phyloP scores from a whole-genome alignment of 2,113 vertebrate species.

The Montifringilla adamsi region DNA sequence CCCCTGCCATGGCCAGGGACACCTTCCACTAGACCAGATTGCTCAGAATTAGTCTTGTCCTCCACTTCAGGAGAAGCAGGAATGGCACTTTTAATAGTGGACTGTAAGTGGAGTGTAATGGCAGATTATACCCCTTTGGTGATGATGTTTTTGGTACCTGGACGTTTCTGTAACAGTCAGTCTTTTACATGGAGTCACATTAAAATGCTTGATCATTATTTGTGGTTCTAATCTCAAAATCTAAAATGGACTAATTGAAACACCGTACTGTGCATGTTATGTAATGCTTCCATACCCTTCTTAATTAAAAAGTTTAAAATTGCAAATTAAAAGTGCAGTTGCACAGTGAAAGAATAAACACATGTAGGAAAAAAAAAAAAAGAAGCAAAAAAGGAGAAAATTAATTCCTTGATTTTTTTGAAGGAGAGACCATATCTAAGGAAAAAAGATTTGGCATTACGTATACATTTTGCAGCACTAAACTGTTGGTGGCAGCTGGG shows the following conservation, averaged over 20 bases:
- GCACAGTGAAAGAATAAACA: not conserved
- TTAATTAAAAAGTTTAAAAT: not conserved
- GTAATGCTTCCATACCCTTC: not conserved
- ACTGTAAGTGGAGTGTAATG: not conserved
- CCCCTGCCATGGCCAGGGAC: not conserved
- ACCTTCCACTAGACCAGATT: not conserved
- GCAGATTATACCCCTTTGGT: not conserved
- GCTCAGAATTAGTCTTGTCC: not conserved
- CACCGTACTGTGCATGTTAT: not conserved
- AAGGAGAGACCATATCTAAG: not conserved
- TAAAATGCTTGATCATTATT: not conserved
- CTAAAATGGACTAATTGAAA: not conserved
- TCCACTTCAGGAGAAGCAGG: not conserved
- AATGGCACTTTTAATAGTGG: not conserved
- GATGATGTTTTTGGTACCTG: not conserved
- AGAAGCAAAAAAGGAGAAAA: not conserved
- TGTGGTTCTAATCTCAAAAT: not conserved
- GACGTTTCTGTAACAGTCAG: not conserved
- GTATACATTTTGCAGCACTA: not conserved
- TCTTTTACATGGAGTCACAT: not conserved
- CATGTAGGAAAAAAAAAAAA: not conserved
- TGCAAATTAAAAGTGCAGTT: not conserved
- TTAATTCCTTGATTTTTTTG: not conserved
- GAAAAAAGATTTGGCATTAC: not conserved
- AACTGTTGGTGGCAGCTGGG: not conserved